A percentile compares a stretch with the other conserved stretches of the same genome.
Evolutionary conservation across 2,797 vertebrate genomes (phyloP).

Genomic region (Pantherophis vulpinus): DNA sequence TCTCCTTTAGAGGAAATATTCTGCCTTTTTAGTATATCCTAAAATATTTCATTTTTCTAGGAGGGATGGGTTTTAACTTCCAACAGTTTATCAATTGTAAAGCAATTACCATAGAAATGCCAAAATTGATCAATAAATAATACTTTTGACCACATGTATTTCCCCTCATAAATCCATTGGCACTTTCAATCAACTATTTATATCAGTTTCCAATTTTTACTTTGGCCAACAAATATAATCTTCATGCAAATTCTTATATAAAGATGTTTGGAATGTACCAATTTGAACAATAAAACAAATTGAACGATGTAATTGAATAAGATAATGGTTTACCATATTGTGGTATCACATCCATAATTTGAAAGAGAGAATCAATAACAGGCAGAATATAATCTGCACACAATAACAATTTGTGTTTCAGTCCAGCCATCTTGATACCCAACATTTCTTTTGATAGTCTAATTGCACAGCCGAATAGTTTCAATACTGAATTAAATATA

Average conservation of each 20-base stretch:
- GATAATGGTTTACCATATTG: not conserved
- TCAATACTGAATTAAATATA: not conserved
- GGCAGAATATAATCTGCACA: not conserved
- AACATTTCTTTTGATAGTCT: not conserved
- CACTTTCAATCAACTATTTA: not conserved
- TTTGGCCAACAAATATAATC: not conserved
- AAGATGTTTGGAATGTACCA: not conserved
- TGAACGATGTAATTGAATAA: not conserved
- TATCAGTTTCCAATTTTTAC: not conserved
- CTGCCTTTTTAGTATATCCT: too few species aligned
- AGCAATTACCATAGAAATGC: not conserved
- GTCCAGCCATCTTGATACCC: not conserved
- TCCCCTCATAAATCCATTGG: not conserved
- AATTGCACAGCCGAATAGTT: not conserved
- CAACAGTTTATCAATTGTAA: not conserved
- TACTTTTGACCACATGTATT: not conserved
- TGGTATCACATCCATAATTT: not conserved
- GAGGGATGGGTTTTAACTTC: too few species aligned
- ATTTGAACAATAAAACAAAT: not conserved
- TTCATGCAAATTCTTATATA: not conserved
- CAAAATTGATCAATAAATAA: not conserved
- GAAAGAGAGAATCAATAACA: not conserved
- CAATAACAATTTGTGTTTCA: not conserved
- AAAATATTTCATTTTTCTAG: too few species aligned
- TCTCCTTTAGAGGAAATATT: too few species aligned